phyloP scores from a whole-genome alignment of 2,888 invertebrate species.

The Dichetophora obliterata region DNA sequence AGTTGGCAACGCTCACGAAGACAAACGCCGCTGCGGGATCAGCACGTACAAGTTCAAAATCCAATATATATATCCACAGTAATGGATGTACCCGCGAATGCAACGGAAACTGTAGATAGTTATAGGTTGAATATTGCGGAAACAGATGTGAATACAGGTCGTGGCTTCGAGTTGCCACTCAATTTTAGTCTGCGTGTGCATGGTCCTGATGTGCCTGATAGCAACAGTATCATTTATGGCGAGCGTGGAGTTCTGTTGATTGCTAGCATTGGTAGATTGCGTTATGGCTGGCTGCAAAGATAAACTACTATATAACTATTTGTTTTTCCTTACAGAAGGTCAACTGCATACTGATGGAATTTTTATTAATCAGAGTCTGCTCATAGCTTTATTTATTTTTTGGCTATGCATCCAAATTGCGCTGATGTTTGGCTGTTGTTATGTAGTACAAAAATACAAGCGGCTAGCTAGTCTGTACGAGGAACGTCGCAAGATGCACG shows the following conservation, averaged over 20 bases:
- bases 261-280: slow-evolving; percentile 72
- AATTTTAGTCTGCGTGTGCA: slow-evolving; percentile 74
- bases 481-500: slow-evolving; percentile 71
- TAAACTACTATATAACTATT: neutral
- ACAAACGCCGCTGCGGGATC: slow-evolving; percentile 35
- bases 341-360: slow-evolving; percentile 61
- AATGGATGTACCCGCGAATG: slow-evolving; percentile 54
- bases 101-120: neutral
- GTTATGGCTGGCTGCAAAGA: neutral
- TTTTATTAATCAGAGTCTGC: slow-evolving; percentile 76
- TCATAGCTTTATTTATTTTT: slow-evolving; percentile 76
- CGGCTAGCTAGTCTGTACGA: slow-evolving; percentile 71
- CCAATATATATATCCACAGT: slow-evolving; percentile 66
- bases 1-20: slow-evolving; percentile 32
- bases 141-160: neutral
- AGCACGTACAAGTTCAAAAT: slow-evolving; percentile 59
- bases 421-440: slow-evolving; percentile 72
- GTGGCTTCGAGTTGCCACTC: slow-evolving; percentile 68
- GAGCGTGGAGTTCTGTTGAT: slow-evolving; percentile 73
- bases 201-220: slow-evolving; percentile 73
- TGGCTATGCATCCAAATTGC: slow-evolving; percentile 75
- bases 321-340: slow-evolving; percentile 53
- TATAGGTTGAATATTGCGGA: neutral
- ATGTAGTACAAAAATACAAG: slow-evolving; percentile 73
- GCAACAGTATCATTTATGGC: slow-evolving; percentile 73